Percentiles rank a stretch among this genome's conserved stretches.
Evolutionary conservation across 2,888 invertebrate species (phyloP).

Genomic region (Morpho achilles): DNA sequence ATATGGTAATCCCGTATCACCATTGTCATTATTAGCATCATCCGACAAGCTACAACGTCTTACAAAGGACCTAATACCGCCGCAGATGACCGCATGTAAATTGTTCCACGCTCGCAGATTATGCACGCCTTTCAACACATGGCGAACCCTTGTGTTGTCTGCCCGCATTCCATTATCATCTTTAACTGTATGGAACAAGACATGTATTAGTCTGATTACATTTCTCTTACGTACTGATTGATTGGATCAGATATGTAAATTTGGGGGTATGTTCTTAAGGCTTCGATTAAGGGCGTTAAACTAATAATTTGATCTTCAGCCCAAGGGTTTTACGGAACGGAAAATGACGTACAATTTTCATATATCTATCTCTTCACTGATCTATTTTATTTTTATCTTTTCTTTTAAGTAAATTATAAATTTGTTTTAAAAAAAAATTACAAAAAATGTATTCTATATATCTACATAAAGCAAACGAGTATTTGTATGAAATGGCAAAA

Average conservation of each 20-base stretch:
- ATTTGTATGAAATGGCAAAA: no score
- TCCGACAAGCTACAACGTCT: slow-evolving; percentile 16
- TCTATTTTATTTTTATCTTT: no score
- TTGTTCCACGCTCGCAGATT: slow-evolving; percentile 27
- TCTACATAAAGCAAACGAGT: no score
- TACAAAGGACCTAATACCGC: slow-evolving; percentile 29
- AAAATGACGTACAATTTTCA: no score
- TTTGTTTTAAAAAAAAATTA: no score
- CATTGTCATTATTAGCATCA: slow-evolving; percentile 14
- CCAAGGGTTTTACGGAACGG: no score
- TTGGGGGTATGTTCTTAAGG: slow-evolving; percentile 11
- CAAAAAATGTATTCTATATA: no score
- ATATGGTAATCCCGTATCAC: slow-evolving; percentile 11
- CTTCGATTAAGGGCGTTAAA: no score
- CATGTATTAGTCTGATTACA: background rate
- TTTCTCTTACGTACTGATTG: slow-evolving; percentile 4
- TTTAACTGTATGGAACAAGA: slow-evolving; percentile 1
- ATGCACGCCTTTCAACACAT: slow-evolving; percentile 31
- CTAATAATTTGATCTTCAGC: no score
- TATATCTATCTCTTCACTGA: no score
- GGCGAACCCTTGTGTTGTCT: slow-evolving; percentile 9
- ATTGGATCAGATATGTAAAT: slow-evolving; percentile 25
- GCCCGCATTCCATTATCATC: slow-evolving; percentile 10
- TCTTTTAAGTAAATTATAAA: no score
- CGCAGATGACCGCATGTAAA: slow-evolving; percentile 27